Base-by-base conservation (phyloP, 2,888 invertebrate species). In the Drosophila kuntzei region DNA sequence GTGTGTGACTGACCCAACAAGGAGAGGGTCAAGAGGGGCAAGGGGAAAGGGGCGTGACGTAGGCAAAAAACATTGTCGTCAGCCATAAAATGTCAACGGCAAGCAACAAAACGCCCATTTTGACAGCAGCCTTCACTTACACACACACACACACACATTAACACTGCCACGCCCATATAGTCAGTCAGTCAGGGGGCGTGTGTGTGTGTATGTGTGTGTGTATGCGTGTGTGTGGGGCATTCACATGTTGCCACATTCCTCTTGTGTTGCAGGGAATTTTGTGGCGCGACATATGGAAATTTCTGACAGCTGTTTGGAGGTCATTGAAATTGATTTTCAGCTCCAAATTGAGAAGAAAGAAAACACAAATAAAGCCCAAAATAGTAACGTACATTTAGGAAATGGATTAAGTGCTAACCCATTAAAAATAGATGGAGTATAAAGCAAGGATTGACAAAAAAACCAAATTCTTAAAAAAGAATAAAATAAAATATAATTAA, bases 61-160 rank as follows among this genome's bases (percentile, higher is more conserved):
- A 66, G 81, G 59, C 73, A 62, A 69, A 69, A 86, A 88, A 86
- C 89, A 77, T 74, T 80, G 80, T 83, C 77, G 78, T 71, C 67
- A 70, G 62, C 79, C 72, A 75, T 87, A 87, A 85, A 87, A 85
- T 87, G 87, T 85, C 85, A 81, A 70, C 73, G 71, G 76, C 86
- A 85, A 80, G 55, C 81, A 78, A 78, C 82, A 86, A 63, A 82
- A 88, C 86, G 82, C 80, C 89, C 87, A 86, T 82, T 79, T 75
- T 60, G 44, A 51, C 60, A 73, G 46, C 66, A 54, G 74, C 62
- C 74, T 77, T 77, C 39, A 72, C 57, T 60, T 44, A 54, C 55
- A 51, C 49, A 68, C 43, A 50, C 29, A 36, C 39, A 37, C 32
- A 55, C 29, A 39, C 18, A 41, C 53, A 14, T 47, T 32, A 47